Evolutionary conservation across 2,113 vertebrate genomes (phyloP), one percentile per base, ranked within the genome.

Genomic region (Notechis scutatus): DNA sequence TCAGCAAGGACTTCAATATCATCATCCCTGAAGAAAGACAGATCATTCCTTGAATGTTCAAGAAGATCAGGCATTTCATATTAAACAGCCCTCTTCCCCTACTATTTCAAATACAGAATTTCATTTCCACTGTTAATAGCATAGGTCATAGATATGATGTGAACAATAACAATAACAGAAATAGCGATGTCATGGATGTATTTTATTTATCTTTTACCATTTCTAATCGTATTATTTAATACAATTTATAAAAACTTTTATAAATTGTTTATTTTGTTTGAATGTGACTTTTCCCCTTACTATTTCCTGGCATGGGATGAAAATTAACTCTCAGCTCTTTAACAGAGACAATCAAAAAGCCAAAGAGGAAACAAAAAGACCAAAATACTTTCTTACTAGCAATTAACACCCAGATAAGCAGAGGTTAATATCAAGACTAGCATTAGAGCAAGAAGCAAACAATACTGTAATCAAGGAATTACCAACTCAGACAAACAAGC

Each of bases 1-100:
- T 99, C 99, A 0, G 97, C 85, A 69, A 99, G 97, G 56, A 99
- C 99, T 96, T 99, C 99, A 0, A 99, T 99, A 96, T 99, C 99
- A 94, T 99, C 99, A 21, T 99, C 99, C 96, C 99, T 99, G 97
- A 86, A 93, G 93, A 96, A 94, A 87, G 94, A 94, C 94, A 91
- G 94, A 93, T 85, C 92, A 94, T 74, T 94, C 1, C 10, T 47
- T 39, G 93, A 94, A 15, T 45, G 23, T 26, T 86, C 8, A 54
- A 45, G 55, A 52, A 34, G 4, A 55, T 39, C 47, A 54, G 86
- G 87, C n/a, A 52, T 90, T 86, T 92, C 24, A 87, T 8, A 55
- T 87, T n/a, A 21, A 29, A 9, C n/a, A 87, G 45, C 4, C 50
- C 21, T 90, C 14, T n/a, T 21, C 5, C 24, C 20, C 42, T 74